These are phyloP conservation scores for Megalonaias nervosa DNA, from an alignment of 1,140 invertebrate genomes.

Conservation along the genomic window DNA sequence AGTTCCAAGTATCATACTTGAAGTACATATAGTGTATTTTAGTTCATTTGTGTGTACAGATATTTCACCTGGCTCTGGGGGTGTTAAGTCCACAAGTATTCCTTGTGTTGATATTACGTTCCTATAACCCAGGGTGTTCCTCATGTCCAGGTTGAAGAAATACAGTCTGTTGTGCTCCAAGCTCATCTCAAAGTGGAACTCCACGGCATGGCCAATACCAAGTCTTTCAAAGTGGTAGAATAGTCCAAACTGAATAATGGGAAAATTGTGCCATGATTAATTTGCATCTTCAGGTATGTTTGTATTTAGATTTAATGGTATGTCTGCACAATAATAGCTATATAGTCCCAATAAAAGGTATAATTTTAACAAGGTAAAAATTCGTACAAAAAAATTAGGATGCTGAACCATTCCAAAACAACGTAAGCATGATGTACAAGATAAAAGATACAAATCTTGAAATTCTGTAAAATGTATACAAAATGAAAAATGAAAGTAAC, in stretches of 20 bases:
- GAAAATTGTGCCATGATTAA: not conserved
- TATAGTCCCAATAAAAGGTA: not conserved
- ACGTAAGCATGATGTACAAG: not conserved
- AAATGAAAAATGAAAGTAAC: no score
- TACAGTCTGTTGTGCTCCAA: slow-evolving; percentile 46
- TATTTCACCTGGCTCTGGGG: slow-evolving; percentile 45
- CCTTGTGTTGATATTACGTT: slow-evolving; percentile 43
- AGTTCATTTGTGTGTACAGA: no score
- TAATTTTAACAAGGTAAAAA: not conserved
- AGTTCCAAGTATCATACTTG: no score
- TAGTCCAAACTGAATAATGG: slow-evolving; percentile 30
- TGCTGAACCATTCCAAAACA: not conserved
- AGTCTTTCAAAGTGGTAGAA: slow-evolving; percentile 49
- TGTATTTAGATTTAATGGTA: not conserved
- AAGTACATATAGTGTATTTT: no score
- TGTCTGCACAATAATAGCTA: not conserved
- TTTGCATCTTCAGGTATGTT: not conserved
- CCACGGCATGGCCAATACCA: slow-evolving; percentile 38
- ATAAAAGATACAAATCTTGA: not conserved
- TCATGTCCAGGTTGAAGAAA: slow-evolving; percentile 47
- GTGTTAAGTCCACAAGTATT: slow-evolving; percentile 49
- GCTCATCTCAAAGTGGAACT: slow-evolving; percentile 33
- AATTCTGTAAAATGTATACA: no score
- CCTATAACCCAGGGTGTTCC: slow-evolving; percentile 41
- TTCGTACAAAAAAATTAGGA: not conserved